Evolutionary conservation across 1,140 invertebrate species (phyloP).

Genomic region (Drosophila nasuta): DNA sequence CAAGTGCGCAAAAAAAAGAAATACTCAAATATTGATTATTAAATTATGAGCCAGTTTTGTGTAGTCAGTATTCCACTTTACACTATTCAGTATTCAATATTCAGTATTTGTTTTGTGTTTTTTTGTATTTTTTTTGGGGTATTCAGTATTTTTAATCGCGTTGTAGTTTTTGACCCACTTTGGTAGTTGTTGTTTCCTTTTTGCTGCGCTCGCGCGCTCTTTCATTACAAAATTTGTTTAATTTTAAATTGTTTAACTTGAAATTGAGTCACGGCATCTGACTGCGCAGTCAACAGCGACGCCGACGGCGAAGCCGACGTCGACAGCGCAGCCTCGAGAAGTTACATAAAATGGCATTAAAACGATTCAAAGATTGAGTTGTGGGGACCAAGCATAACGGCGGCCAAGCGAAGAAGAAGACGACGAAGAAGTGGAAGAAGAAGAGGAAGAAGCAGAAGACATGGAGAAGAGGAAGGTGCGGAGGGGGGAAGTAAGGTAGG

Average conservation of each 20-base stretch:
- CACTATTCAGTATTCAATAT: constrained; percentile 27
- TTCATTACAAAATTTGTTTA: constrained; percentile 81
- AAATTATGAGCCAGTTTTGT: constrained; percentile 65
- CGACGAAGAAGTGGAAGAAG: not conserved
- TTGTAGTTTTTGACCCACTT: constrained; percentile 75
- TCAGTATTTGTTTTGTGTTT: constrained; percentile 40
- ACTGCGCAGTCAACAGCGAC: constrained; percentile 15
- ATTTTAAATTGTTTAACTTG: constrained; percentile 80
- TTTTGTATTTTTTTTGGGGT: constrained; percentile 9
- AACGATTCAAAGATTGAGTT: constrained; percentile 68
- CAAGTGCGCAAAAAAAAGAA: constrained; percentile 36
- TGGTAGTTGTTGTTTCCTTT: constrained; percentile 52
- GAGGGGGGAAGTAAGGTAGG: not conserved
- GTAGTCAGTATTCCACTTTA: constrained; percentile 23
- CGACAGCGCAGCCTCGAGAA: constrained; percentile 59
- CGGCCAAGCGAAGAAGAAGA: not conserved
- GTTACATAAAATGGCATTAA: constrained; percentile 83
- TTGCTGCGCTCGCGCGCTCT: constrained; percentile 39
- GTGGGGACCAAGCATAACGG: constrained; percentile 48
- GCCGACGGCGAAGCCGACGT: constrained; percentile 2
- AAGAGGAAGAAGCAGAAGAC: not conserved
- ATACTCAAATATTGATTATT: constrained; percentile 52
- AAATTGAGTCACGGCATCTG: constrained; percentile 72
- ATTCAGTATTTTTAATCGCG: constrained; percentile 62
- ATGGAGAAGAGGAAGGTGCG: not conserved